phyloP scores from a whole-genome alignment of 2,797 vertebrate species.

The Pipistrellus kuhlii region DNA sequence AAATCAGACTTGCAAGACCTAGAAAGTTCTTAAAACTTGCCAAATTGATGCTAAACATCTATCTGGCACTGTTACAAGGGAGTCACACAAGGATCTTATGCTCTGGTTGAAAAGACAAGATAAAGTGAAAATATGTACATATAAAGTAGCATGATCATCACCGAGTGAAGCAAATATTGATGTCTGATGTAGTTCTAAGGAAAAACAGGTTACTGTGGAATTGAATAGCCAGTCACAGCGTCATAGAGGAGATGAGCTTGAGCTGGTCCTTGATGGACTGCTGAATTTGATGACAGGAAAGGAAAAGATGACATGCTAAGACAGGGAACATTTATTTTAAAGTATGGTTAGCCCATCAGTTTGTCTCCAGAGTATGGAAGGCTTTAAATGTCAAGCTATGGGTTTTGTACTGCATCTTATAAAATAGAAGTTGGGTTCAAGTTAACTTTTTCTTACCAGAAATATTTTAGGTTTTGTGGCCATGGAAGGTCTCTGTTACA shows the following conservation, averaged over 20 bases:
- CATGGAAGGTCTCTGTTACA: not conserved
- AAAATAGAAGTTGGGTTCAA: not conserved
- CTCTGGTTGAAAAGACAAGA: not conserved
- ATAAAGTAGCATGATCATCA: not conserved
- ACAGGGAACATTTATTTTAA: not conserved
- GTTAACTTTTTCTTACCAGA: slow-evolving; percentile 9
- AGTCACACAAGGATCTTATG: not conserved
- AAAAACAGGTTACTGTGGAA: not conserved
- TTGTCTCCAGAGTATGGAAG: not conserved
- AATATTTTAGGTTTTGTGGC: slow-evolving; percentile 19
- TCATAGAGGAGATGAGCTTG: not conserved
- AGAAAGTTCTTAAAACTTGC: not conserved
- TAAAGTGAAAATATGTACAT: not conserved
- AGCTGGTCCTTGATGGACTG: not conserved
- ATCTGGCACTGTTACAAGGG: not conserved
- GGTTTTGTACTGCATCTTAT: not conserved
- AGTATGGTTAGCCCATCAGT: not conserved
- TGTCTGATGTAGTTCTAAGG: not conserved
- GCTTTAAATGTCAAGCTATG: not conserved
- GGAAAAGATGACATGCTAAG: not conserved
- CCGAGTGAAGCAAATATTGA: not conserved
- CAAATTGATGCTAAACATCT: not conserved
- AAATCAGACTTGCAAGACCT: not conserved
- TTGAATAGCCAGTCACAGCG: not conserved
- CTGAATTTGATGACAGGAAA: not conserved